Conservation (phyloP, 1,140 invertebrate species). For the Brachionus rubens region DNA sequence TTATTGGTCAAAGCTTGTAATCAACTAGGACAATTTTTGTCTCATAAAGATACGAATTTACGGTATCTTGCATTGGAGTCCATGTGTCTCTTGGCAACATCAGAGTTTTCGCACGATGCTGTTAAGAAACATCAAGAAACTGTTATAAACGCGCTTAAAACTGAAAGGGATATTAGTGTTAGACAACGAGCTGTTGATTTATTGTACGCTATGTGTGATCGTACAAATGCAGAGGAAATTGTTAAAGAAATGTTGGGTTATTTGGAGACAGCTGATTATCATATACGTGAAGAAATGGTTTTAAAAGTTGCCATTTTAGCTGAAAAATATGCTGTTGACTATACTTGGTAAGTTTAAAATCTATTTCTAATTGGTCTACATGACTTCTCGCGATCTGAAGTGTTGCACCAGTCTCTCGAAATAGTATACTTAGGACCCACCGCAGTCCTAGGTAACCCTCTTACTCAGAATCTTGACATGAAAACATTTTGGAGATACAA, state of each 20-base stretch:
- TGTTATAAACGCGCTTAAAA: conserved; percentile 95
- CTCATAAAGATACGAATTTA: conserved; percentile 96
- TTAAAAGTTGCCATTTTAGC: conserved; percentile 98
- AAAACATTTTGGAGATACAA: too few relatives aligned
- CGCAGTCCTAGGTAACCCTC: too few relatives aligned
- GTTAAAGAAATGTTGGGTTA: conserved; percentile 99
- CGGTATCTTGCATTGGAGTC: conserved; percentile 94
- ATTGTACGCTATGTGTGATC: conserved; percentile 99
- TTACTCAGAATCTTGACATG: too few relatives aligned
- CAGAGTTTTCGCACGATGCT: conserved; percentile 98
- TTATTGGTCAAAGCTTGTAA: conserved; percentile 95
- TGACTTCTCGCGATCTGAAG: too few relatives aligned
- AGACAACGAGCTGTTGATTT: conserved; percentile 96
- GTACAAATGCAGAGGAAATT: conserved; percentile 97
- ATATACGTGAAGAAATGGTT: conserved; percentile 98
- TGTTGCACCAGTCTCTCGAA: too few relatives aligned
- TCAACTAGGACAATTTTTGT: conserved; percentile 95
- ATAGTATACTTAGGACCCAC: too few relatives aligned
- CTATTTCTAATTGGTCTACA: too few relatives aligned
- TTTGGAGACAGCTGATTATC: conserved; percentile 97
- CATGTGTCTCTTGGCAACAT: conserved; percentile 97
- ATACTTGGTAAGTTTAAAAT: too few relatives aligned
- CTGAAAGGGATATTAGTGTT: conserved; percentile 98
- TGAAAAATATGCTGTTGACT: conserved; percentile 99
- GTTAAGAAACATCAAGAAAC: conserved; percentile 99